These are phyloP conservation scores for Psylliodes chrysocephalus DNA, from an alignment of 2,888 invertebrate species.

Conservation along the genomic window DNA sequence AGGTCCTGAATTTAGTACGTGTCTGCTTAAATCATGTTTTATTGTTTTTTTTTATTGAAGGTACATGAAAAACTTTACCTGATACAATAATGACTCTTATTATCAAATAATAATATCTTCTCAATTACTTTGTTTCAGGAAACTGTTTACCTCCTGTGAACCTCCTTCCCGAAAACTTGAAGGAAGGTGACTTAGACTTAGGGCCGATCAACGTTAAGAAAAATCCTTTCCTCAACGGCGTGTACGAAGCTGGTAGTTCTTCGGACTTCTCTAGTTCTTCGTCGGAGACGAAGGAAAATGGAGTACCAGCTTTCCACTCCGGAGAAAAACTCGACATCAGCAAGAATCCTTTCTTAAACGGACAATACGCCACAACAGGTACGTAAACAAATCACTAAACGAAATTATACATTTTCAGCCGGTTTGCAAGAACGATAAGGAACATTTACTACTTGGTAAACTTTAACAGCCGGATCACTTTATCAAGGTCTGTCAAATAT, in stretches of 20 bases:
- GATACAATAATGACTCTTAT: too few relatives aligned
- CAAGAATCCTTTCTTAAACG: constrained; percentile 59
- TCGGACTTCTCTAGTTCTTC: constrained; percentile 27
- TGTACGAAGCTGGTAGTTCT: constrained; percentile 36
- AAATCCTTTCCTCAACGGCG: constrained; percentile 48
- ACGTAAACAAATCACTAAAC: constrained; percentile 12
- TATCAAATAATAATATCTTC: too few relatives aligned
- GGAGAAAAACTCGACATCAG: constrained; percentile 50
- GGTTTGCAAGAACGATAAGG: too few relatives aligned
- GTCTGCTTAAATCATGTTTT: too few relatives aligned
- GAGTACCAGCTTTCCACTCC: constrained; percentile 36
- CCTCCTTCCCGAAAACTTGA: constrained; percentile 18
- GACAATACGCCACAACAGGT: constrained; percentile 51
- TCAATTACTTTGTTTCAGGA: constrained; percentile 5
- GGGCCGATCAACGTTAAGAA: constrained; percentile 46
- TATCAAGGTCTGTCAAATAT: too few relatives aligned
- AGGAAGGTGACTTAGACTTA: constrained; percentile 19
- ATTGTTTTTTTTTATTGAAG: too few relatives aligned
- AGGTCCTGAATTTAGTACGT: too few relatives aligned
- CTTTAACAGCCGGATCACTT: too few relatives aligned
- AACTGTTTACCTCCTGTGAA: constrained; percentile 40
- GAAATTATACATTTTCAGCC: too few relatives aligned
- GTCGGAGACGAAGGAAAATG: constrained; percentile 27
- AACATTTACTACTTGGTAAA: too few relatives aligned
- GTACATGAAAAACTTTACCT: too few relatives aligned